Evolutionary conservation across 1,140 invertebrate genomes (phyloP), one percentile per base, ranked within the genome.

Genomic region (Atta colombica): DNA sequence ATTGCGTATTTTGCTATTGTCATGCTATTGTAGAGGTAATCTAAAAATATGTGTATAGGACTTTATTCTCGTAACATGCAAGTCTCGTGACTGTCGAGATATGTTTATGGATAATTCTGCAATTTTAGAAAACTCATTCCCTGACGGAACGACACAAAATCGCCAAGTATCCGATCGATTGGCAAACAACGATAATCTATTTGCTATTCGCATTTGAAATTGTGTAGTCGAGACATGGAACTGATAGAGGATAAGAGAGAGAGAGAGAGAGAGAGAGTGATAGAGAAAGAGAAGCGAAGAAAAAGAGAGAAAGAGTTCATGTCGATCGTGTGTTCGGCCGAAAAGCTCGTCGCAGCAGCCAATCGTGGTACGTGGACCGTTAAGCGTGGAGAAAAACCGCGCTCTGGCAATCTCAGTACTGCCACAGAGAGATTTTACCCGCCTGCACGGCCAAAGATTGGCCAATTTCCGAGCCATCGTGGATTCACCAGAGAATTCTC

Each of bases 61-160:
- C 1, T 55, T 68, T 16, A 21, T 35, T 69, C 45, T 6, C 45
- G 18, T 35, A 68, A 65, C 8, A 35, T n/a, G 45, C n/a, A 39
- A 35, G 18, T 81, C 21, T 58, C 53, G 53, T 28, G 53, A 82
- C 35, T 45, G 39, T 60, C 53, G 53, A 49, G 25, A 84, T 35
- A 31, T n/a, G 60, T 8, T 84, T 61, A 63, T 10, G 14, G 25
- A 25, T 28, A 75, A 63, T 82, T 60, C 14, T 21, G 18, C 39
- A 61, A 75, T 61, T 61, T 84, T 14, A 31, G 18, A 39, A 49
- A 49, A 53, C n/a, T 66, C 49, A 6, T 65, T 84, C 77, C 80
- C 89, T 80, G 86, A 69, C 66, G 65, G 51, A 85, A 86, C 72
- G 58, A 91, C 53, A 71, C 84, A 85, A 93, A 93, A 91, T 90